Conservation (phyloP, 2,888 invertebrate species). For the Sarcophaga subvicina region DNA sequence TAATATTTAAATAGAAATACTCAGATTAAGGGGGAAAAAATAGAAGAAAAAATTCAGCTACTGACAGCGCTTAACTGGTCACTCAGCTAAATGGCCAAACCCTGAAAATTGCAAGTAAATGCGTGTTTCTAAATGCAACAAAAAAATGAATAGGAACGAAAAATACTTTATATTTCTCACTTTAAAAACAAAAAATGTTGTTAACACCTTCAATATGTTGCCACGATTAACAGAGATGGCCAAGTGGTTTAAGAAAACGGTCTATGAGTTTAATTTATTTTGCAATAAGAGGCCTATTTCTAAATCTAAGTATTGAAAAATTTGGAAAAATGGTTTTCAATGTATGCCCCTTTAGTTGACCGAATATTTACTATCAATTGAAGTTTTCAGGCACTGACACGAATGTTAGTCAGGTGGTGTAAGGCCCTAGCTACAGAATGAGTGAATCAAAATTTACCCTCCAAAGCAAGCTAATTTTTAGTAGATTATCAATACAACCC, state of each 20-base stretch:
- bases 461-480: no score
- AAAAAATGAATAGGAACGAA: constrained; percentile 5
- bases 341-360: fast-evolving
- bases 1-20: neutral
- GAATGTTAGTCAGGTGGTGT: no score
- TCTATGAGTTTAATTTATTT: no score
- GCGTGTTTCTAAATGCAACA: constrained; percentile 61
- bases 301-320: no score
- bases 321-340: no score
- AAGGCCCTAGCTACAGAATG: no score
- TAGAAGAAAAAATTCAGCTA: constrained; percentile 2
- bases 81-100: constrained; percentile 58
- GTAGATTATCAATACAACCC: no score
- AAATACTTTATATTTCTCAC: constrained; percentile 44
- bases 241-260: neutral
- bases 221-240: neutral
- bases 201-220: constrained; percentile 46
- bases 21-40: neutral
- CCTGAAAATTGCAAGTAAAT: constrained; percentile 61
- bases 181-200: constrained; percentile 20
- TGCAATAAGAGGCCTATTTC: no score
- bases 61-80: constrained; percentile 37
- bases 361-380: no score
- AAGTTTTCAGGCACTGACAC: no score
- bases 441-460: no score